Conservation (phyloP, 2,888 invertebrate species). For the Falcaria lacertinaria region DNA sequence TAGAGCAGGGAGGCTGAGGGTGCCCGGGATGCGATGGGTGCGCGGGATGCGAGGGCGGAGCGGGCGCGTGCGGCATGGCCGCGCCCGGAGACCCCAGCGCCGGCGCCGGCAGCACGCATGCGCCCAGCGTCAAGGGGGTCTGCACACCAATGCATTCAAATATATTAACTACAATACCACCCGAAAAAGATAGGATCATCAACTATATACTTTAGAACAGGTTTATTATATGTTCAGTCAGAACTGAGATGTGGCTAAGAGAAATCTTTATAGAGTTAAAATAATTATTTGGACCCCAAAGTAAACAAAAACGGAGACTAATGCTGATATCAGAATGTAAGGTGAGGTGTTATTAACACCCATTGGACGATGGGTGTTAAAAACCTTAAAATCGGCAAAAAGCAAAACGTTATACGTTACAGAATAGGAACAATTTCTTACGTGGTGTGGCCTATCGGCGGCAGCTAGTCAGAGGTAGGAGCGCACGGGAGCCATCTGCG, state of each 20-base stretch:
- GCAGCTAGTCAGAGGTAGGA: conserved; percentile 98
- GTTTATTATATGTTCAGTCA: too few species aligned
- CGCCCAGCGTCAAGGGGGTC: conserved; percentile 80
- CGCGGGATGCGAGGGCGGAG: conserved; percentile 86
- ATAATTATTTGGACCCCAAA: too few species aligned
- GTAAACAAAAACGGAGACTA: too few species aligned
- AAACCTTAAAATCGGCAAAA: too few species aligned
- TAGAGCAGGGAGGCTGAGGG: conserved; percentile 94
- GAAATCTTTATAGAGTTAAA: too few species aligned
- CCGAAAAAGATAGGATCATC: too few species aligned
- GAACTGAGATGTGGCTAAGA: too few species aligned
- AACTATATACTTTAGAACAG: too few species aligned
- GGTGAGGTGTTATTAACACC: too few species aligned
- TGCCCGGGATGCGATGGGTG: conserved; percentile 73
- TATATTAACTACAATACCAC: background rate
- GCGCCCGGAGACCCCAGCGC: conserved; percentile 95
- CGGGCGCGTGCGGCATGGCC: conserved; percentile 81
- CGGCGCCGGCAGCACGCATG: conserved; percentile 95
- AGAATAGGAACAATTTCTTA: conserved; percentile 53
- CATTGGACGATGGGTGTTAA: too few species aligned
- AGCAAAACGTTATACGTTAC: too few species aligned
- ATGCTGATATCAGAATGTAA: too few species aligned
- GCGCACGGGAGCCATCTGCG: conserved; percentile 96
- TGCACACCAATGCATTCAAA: conserved; percentile 24
- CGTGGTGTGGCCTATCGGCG: conserved; percentile 87